Conservation (phyloP, 2,888 invertebrate species). For the Coelinius sp. region DNA sequence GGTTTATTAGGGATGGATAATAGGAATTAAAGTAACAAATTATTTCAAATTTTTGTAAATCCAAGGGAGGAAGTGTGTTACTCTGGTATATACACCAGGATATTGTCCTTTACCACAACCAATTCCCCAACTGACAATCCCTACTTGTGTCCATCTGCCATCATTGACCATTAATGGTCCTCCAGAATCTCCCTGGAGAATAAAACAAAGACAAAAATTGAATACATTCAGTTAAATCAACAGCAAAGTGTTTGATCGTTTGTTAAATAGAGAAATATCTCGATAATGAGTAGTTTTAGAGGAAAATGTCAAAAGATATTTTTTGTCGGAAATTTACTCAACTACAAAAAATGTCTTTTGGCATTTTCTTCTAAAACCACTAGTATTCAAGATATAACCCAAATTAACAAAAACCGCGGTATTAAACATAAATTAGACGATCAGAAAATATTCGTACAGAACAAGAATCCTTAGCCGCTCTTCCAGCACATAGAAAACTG, state of each 20-base stretch:
- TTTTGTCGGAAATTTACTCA: neutral
- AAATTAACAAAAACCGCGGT: neutral
- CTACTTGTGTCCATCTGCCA: conserved; percentile 86
- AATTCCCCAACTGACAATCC: conserved; percentile 93
- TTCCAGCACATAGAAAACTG: conserved; percentile 90
- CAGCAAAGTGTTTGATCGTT: neutral
- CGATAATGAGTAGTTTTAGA: neutral
- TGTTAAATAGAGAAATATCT: neutral
- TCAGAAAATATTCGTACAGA: no score
- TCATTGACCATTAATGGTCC: conserved; percentile 88
- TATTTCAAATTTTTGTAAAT: conserved; percentile 84
- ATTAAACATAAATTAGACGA: neutral
- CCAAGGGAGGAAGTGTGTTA: conserved; percentile 88
- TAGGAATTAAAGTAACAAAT: neutral
- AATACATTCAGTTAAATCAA: neutral
- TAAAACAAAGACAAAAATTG: neutral
- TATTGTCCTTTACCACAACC: conserved; percentile 93
- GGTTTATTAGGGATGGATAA: neutral
- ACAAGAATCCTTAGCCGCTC: conserved; percentile 88
- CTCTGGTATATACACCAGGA: conserved; percentile 91
- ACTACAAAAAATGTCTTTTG: neutral
- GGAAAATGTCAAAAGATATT: neutral
- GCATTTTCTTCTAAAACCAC: neutral
- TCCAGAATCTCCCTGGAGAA: conserved; percentile 86
- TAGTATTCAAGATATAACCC: neutral